Base-by-base conservation (phyloP, 1,140 invertebrate genomes). In the Riptortus pedestris region DNA sequence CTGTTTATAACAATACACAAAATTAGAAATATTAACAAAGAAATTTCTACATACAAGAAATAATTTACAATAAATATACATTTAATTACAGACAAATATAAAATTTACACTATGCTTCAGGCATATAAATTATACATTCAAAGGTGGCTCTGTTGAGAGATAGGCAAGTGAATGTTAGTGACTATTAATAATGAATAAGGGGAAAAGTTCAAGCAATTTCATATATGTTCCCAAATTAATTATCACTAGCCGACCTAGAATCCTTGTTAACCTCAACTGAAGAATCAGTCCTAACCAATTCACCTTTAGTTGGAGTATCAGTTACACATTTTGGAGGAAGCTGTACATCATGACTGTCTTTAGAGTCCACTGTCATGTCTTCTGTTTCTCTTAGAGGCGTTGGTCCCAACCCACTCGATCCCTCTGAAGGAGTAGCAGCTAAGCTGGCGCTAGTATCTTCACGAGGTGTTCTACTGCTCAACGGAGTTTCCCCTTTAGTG, bases 401-500 rank as follows among this genome's bases (percentile, higher is more conserved):
- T 38, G 31, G 5, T 38, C 31, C 31, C 14, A 7, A 5, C 31
- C 5, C 31, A 5, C 31, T 38, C 14, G 5, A 5, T 38, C 5
- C 31, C 14, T 38, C 14, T 7, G 31, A 38, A 38, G 31, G 31
- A 7, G 31, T 38, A 5, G 5, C 31, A 38, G 14, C 11, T 3
- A 51, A 22, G 2, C 48, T 51, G 2, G 43, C 2, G 18, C 24
- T 12, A 55, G 18, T 55, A 24, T 55, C 51, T 55, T 5, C 24
- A 27, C 51, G 24, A 24, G 64, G 33, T 11, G 64, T 60, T 31
- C 48, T 64, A 57, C 76, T 78, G 31, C 80, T 77, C 60, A 78
- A 79, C 72, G 80, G 77, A 51, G 55, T 52, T 57, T 57, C 63
- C 11, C 82, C 81, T 75, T 92, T 92, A 16, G 83, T 86, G 71